Base-by-base conservation (phyloP, 2,797 vertebrate genomes). In the Toxotes lorentzi region DNA sequence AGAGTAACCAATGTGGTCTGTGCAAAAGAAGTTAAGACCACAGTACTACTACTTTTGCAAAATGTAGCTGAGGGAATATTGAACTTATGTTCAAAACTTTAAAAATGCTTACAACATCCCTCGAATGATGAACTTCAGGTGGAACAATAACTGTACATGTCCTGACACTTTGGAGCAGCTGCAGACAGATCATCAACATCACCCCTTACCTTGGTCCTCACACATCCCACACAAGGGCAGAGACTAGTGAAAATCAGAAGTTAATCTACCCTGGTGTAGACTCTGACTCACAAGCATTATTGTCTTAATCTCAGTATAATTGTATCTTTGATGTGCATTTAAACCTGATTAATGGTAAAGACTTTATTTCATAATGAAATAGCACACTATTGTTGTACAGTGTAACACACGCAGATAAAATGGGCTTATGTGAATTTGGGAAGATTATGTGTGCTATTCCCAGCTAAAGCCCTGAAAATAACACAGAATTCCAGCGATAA, bases 321-420 rank as follows among this genome's bases (percentile, higher is more conserved):
- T 63, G 7, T 27, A 56, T 48, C 53, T 69, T 69, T 80, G 64
- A 64, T 60, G 51, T 85, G 51, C 30, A 59, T 34, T 71, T 66
- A 56, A 74, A 70, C 32, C 9, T 8, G 47, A 50, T 61, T 57
- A 65, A 38, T 10, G 35, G 2, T 30, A 24, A 53, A 57, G 14
- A 34, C 60, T 68, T 76, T 4, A 51, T 57, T 61, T 51, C 8
- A 62, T 51, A 30, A 50, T 21, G 40, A 67, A 54, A 23, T n/a
- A 63, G 16, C 16, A 8, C 12, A 43, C 3, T 16, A 7, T 24
- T 60, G 30, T 58, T 5, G 13, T 10, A 2, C 16, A 45, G 12
- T n/a, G 12, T 53, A 23, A 59, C 24, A 24, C 21, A 64, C 9
- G 10, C 5, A 23, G 58, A 68, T 63, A 27, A 65, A 73, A 53